Evolutionary conservation across 2,113 vertebrate species (phyloP), one percentile per base, ranked within the genome.

Genomic region (Cinclus cinclus): DNA sequence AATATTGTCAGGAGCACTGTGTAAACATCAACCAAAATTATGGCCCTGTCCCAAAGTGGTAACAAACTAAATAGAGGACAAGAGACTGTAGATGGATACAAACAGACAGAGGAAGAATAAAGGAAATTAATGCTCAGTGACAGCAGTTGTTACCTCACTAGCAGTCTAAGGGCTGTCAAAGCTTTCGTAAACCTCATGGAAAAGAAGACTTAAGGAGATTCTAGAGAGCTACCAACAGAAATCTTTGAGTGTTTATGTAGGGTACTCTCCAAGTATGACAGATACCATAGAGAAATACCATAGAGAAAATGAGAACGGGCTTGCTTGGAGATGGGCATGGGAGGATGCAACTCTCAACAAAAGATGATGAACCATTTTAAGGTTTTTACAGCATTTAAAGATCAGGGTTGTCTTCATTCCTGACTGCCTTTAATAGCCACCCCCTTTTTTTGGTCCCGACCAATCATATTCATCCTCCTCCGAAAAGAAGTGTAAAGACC

Each of bases 1-100:
- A 87, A 96, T 87, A 92, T 33, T 93, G 85, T 88, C 92, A 80
- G 69, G 56, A 83, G 55, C 64, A 58, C 56, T 39, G 21, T 60
- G 76, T 83, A 90, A 95, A 93, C 82, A 86, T 13, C 0, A 0
- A 90, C 60, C 47, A 75, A 83, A 95, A 91, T 90, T 49, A 95
- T 47, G 78, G 89, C 42, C 50, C 53, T 49, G 31, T 94, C 92
- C 82, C 88, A 88, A 41, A 88, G 80, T 56, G 49, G 77, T 92
- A 89, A 71, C 85, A 89, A 81, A 90, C 79, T 68, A 83, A 92
- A 90, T 4, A 60, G 60, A 90, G 80, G 60, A 92, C 68, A 64
- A 28, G 76, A 88, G 44, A 89, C 71, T 60, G 46, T 60, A 91
- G 74, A 65, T 1, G 8, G 62, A 75, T 82, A 55, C 30, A 59